Percentiles rank a stretch among this genome's conserved stretches.
phyloP scores from a whole-genome alignment of 1,140 invertebrate species.

The Panagrolaimus sp. region DNA sequence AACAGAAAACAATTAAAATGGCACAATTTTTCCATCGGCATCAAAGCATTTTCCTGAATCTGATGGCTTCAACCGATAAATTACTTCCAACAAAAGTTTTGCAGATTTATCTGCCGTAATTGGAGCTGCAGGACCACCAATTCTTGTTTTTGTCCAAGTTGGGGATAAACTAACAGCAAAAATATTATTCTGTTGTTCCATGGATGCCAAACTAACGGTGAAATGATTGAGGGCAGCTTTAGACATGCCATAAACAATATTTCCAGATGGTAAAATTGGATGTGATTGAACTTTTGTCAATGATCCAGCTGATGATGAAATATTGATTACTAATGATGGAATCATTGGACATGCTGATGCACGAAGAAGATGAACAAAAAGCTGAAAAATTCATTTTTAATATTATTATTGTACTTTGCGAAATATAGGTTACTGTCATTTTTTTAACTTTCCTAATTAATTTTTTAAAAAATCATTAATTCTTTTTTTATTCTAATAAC shows the following conservation, averaged over 20 bases:
- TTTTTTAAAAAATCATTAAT: too few species aligned
- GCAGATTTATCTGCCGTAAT: neutral
- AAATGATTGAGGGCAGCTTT: constrained; percentile 18
- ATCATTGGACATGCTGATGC: neutral
- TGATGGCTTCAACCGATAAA: neutral
- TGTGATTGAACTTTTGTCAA: neutral
- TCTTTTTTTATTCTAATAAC: too few species aligned
- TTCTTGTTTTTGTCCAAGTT: neutral
- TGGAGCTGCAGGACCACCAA: constrained; percentile 1
- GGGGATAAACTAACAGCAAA: constrained; percentile 1
- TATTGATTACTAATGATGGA: neutral
- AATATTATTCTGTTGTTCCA: neutral
- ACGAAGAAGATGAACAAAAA: neutral
- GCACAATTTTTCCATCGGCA: neutral
- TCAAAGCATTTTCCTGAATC: constrained; percentile 11
- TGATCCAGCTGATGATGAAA: neutral
- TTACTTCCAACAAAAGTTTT: neutral
- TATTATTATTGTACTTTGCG: too few species aligned
- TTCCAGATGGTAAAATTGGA: neutral
- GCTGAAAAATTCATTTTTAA: neutral
- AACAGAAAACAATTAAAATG: neutral
- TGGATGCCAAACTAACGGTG: neutral
- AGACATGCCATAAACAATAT: constrained; percentile 13
- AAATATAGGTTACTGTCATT: too few species aligned
- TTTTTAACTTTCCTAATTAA: too few species aligned